Conservation (phyloP, 2,113 vertebrate genomes). For the Sylvia atricapilla region DNA sequence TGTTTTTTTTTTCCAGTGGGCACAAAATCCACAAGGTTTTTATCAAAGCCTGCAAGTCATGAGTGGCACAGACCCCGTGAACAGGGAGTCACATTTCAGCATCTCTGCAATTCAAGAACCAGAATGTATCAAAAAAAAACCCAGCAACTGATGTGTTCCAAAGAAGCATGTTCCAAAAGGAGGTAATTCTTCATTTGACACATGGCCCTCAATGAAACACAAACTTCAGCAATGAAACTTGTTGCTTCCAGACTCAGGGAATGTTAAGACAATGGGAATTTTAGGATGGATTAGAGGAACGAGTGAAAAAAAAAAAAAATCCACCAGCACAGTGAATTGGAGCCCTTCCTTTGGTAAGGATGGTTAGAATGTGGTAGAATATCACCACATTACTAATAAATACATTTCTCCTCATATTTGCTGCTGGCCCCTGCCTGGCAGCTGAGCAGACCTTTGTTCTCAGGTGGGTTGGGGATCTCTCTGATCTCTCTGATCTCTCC, state of each 20-base stretch:
- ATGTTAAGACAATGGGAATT: not conserved
- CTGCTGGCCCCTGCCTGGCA: not conserved
- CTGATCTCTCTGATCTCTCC: not conserved
- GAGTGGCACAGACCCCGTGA: not conserved
- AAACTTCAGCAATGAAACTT: not conserved
- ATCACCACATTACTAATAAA: not conserved
- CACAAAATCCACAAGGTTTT: not conserved
- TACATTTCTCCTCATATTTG: not conserved
- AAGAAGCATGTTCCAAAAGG: not conserved
- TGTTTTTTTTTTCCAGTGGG: not conserved
- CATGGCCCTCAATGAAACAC: not conserved
- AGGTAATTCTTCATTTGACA: not conserved
- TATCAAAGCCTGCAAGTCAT: not conserved
- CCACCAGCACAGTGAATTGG: not conserved
- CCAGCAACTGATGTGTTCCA: not conserved
- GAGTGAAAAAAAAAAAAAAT: not conserved
- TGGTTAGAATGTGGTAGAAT: accelerated
- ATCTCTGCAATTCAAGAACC: not conserved
- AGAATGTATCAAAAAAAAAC: not conserved
- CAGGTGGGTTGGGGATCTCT: not conserved
- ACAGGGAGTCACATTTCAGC: not conserved
- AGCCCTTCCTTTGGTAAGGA: not conserved
- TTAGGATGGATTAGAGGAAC: not conserved
- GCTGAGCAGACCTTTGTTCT: not conserved
- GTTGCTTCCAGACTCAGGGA: not conserved